Base-by-base conservation (phyloP, 2,797 vertebrate species). In the Melanotaenia trifasciata region DNA sequence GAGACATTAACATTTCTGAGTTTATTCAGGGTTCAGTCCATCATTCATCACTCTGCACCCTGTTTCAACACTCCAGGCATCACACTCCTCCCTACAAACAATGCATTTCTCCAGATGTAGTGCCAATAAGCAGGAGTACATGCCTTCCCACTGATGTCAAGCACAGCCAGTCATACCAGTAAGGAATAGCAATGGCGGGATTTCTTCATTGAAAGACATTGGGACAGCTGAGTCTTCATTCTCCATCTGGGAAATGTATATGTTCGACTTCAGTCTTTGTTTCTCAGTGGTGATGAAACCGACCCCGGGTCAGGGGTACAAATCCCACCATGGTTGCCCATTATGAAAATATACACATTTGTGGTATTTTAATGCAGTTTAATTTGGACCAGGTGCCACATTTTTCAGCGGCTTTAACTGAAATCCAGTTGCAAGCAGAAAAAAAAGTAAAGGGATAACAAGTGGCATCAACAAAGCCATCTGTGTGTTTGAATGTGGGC, bases 181-280 rank as follows among this genome's bases (percentile, higher is more conserved):
- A 76, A 79, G 58, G 45, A 43, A 33, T 56, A 79, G 71, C 75
- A 80, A 64, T 61, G 36, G 58, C 0, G 40, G 65, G 60, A 35
- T 22, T 64, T 81, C 70, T 57, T 62, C 38, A 84, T 38, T 84
- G 75, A 87, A 83, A 82, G 47, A 70, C 72, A 0, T 26, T 0
- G 38, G 71, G 81, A 40, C 85, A 89, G 88, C 91, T 88, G 86
- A 84, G 56, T 72, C 28, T 45, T 54, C 62, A 5, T 64, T 60
- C 79, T 85, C 88, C 87, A 86, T 90, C 83, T 87, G 87, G 80
- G 87, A 90, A 81, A 76, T 81, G 66, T 83, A 79, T 79, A 86
- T 12, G 66, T 62, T 82, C 74, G 80, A 58, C 67, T 9, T 51
- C 0, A 70, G 65, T 72, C 76, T 91, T 89, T 92, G 89, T 90